Base-by-base conservation (phyloP, 2,113 vertebrate genomes). In the Toxotes jaculatrix region DNA sequence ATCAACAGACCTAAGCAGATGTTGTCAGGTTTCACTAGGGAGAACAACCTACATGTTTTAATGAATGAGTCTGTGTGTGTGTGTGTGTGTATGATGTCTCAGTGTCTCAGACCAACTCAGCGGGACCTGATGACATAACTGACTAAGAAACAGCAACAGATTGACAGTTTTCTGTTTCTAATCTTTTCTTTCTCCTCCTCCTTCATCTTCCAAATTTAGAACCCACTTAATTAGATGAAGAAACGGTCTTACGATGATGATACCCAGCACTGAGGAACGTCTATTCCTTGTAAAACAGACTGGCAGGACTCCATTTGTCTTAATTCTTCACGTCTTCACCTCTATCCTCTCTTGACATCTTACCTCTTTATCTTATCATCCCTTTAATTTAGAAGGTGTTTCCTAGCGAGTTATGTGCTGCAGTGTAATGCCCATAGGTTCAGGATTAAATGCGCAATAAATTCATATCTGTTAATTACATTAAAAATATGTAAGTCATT, bases 1-100 rank as follows among this genome's bases (percentile, higher is more conserved):
- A 89, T 88, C 77, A 90, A 47, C 87, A 75, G 71, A 84, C 47
- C 31, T 70, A 11, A 91, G 69, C 91, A 92, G 88, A 87, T 91
- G 92, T 84, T 82, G 38, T 40, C 77, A 88, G 75, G 85, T 84
- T 85, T 87, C 76, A 83, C 77, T 14, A 10, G 47, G 53, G 51
- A 72, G 47, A 74, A 69, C 61, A 65, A 74, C 65, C 69, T 70
- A 27, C 21, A 51, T 47, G 64, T 72, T 87, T 75, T 85, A 86
- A 85, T 85, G 74, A 87, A 76, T 74, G 45, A 45, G 32, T 67
- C 38, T 65, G 13, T 27, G 10, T 65, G 31, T 77, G 49, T 68
- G 19, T 23, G 12, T 45, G n/a, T 51, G 31, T 64, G 61, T 55
- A 12, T 72, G 34, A 36, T 36, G 3, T 36, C 34, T 36, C 34